phyloP scores from a whole-genome alignment of 2,888 invertebrate species.

The Tyria jacobaeae region DNA sequence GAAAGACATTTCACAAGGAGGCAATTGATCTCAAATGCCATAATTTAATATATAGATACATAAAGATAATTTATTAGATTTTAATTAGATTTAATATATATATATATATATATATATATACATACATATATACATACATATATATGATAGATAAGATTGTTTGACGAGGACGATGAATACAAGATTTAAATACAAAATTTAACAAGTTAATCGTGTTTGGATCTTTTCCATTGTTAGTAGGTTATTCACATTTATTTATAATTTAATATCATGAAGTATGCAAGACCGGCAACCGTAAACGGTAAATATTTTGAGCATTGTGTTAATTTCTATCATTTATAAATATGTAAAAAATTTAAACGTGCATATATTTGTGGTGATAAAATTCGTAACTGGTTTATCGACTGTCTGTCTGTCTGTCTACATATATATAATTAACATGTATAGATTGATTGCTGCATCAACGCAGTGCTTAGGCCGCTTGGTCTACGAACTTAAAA shows the following conservation, averaged over 20 bases:
- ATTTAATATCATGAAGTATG: background rate
- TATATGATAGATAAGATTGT: background rate
- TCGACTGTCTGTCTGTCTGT: no score
- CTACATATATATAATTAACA: no score
- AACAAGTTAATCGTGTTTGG: background rate
- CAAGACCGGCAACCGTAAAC: background rate
- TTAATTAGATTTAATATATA: no score
- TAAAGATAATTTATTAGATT: no score
- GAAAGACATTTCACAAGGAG: background rate
- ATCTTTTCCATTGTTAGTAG: background rate
- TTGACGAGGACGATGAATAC: background rate
- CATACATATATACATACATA: no score
- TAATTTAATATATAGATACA: background rate
- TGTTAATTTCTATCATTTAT: background rate
- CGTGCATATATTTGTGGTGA: no score
- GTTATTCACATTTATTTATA: background rate
- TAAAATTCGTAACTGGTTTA: no score
- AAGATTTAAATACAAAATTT: background rate
- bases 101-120: no score
- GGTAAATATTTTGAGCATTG: background rate
- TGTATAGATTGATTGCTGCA: no score
- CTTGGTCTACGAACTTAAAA: no score
- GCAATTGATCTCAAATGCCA: background rate
- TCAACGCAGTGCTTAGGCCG: no score
- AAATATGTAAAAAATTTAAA: background rate